phyloP scores from a whole-genome alignment of 1,140 invertebrate genomes.

The Metaphire vulgaris region DNA sequence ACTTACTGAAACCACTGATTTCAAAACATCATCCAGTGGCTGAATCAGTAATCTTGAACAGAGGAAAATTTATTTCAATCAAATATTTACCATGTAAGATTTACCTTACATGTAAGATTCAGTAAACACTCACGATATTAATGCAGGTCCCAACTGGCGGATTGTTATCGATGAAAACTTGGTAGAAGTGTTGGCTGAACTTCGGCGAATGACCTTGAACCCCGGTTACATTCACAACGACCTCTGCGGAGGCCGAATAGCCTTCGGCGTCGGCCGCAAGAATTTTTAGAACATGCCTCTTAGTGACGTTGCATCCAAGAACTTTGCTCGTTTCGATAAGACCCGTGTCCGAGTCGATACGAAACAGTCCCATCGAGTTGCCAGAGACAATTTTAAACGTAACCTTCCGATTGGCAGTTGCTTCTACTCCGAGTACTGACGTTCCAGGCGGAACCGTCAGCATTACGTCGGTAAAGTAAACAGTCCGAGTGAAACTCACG shows the following conservation, averaged over 20 bases:
- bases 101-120: too few relatives aligned
- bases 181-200: background rate
- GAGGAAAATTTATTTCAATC: too few relatives aligned
- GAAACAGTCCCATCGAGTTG: background rate
- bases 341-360: background rate
- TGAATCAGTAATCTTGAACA: too few relatives aligned
- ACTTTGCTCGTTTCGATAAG: background rate
- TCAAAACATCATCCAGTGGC: too few relatives aligned
- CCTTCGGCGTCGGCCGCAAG: background rate
- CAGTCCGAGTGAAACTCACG: background rate
- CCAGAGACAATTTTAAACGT: background rate
- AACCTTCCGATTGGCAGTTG: background rate
- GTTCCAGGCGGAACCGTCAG: background rate
- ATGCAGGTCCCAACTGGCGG: background rate
- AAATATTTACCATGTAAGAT: too few relatives aligned
- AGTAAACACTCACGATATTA: background rate
- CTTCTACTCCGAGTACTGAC: background rate
- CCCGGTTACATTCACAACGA: background rate
- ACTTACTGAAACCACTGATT: too few relatives aligned
- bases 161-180: background rate
- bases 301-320: background rate
- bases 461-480: background rate
- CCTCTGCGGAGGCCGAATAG: background rate
- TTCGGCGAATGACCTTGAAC: background rate
- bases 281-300: background rate